Conservation (phyloP, 2,113 vertebrate genomes). For the Bostrychus sinensis region DNA sequence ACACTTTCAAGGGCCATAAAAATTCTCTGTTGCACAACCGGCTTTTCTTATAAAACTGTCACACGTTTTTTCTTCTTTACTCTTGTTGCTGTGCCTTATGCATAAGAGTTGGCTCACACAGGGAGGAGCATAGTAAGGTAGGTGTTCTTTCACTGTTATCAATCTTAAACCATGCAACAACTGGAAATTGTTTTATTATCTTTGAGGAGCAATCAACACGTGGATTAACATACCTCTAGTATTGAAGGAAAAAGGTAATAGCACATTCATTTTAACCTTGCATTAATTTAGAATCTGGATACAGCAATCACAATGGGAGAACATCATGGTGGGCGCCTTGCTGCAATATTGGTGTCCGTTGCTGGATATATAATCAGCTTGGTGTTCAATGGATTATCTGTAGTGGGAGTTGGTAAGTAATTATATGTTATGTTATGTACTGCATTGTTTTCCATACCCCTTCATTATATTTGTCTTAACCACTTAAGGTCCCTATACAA, state of each 20-base stretch:
- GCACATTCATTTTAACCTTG: too few relatives aligned
- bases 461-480: not conserved
- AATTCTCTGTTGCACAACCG: slow-evolving; percentile 40
- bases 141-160: not conserved
- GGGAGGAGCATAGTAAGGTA: slow-evolving; percentile 31
- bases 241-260: not conserved
- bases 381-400: slow-evolving; percentile 72
- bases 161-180: not conserved
- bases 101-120: not conserved
- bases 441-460: not conserved
- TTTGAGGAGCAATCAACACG: not conserved
- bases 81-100: slow-evolving; percentile 3
- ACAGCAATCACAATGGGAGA: slow-evolving; percentile 51
- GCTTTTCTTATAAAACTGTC: slow-evolving; percentile 34
- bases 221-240: too few relatives aligned
- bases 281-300: too few relatives aligned
- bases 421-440: not conserved
- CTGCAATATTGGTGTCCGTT: slow-evolving; percentile 55
- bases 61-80: not conserved
- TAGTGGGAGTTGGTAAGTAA: slow-evolving; percentile 62
- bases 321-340: slow-evolving; percentile 59
- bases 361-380: slow-evolving; percentile 52
- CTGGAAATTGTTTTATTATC: not conserved
- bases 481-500: slow-evolving; percentile 62
- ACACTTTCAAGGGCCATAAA: slow-evolving; percentile 25